A percentile compares a stretch with the other conserved stretches of the same genome.
Evolutionary conservation across 2,888 invertebrate species (phyloP).

Genomic region (Spilosoma lubricipeda): DNA sequence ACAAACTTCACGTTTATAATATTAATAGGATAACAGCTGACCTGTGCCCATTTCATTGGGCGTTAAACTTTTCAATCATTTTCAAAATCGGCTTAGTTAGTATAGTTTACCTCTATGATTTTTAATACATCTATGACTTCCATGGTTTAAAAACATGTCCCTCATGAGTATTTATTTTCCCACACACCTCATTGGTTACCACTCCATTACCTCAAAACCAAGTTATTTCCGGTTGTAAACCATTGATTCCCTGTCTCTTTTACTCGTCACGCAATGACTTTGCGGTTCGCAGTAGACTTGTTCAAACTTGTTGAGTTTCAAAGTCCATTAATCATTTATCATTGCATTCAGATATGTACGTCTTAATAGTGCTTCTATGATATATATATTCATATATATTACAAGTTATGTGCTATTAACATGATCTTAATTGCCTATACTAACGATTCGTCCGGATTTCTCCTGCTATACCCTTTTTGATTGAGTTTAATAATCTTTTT

Average conservation of each 20-base stretch:
- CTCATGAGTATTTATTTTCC: neutral
- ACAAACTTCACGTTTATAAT: too few relatives aligned
- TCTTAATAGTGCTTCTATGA: conserved; percentile 8
- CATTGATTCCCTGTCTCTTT: conserved; percentile 17
- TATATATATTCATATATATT: too few relatives aligned
- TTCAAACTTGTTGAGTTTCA: conserved; percentile 37
- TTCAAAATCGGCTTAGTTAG: too few relatives aligned
- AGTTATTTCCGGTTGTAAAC: conserved; percentile 19
- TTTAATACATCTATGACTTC: too few relatives aligned
- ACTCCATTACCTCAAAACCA: conserved; percentile 15
- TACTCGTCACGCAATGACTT: conserved; percentile 30
- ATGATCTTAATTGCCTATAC: conserved; percentile 6
- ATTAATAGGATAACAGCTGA: too few relatives aligned
- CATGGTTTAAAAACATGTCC: neutral
- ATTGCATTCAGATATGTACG: neutral
- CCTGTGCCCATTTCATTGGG: too few relatives aligned
- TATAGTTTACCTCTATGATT: too few relatives aligned
- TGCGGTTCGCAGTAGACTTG: conserved; percentile 26
- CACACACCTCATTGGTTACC: neutral
- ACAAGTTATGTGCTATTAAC: conserved; percentile 6
- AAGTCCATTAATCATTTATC: conserved; percentile 16
- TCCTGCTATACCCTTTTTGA: neutral
- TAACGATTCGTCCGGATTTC: neutral
- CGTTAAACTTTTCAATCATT: too few relatives aligned
- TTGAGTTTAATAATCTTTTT: neutral